Percentiles rank a stretch among this genome's conserved stretches.
Evolutionary conservation across 37 sponge, comb jelly and placozoan genomes (phyloP).

Genomic region (Cladorhizidae sp.): DNA sequence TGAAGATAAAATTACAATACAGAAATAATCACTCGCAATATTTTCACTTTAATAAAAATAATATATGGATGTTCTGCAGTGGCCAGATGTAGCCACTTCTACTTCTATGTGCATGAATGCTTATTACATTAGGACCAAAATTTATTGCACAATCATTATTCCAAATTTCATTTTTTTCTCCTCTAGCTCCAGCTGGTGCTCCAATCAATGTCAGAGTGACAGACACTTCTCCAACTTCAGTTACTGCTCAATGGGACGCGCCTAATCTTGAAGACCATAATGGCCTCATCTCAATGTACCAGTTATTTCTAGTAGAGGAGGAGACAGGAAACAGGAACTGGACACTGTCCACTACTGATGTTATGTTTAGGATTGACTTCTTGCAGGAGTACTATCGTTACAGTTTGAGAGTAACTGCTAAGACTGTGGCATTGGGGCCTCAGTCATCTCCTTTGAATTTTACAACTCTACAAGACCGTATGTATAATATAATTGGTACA

Average conservation of each 20-base stretch:
- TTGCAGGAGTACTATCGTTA: conserved; percentile 30
- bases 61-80: no score
- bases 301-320: background rate
- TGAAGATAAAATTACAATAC: no score
- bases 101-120: no score
- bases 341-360: background rate
- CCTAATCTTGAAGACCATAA: conserved; percentile 27
- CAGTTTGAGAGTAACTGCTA: conserved; percentile 18
- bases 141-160: background rate
- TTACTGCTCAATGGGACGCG: conserved; percentile 3
- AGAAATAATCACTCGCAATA: no score
- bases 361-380: background rate
- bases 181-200: conserved; percentile 25
- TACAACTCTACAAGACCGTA: background rate
- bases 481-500: background rate
- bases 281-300: conserved; percentile 43
- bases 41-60: no score
- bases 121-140: no score
- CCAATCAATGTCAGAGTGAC: conserved; percentile 2
- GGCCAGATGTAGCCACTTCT: no score
- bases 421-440: conserved; percentile 27
- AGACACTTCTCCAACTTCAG: background rate
- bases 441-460: background rate
- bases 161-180: background rate
- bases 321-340: background rate